A percentile compares a stretch with the other conserved stretches of the same genome.
These are phyloP conservation scores for Lasioglossum zephyrum DNA, from an alignment of 2,888 invertebrate species.

Conservation along the genomic window DNA sequence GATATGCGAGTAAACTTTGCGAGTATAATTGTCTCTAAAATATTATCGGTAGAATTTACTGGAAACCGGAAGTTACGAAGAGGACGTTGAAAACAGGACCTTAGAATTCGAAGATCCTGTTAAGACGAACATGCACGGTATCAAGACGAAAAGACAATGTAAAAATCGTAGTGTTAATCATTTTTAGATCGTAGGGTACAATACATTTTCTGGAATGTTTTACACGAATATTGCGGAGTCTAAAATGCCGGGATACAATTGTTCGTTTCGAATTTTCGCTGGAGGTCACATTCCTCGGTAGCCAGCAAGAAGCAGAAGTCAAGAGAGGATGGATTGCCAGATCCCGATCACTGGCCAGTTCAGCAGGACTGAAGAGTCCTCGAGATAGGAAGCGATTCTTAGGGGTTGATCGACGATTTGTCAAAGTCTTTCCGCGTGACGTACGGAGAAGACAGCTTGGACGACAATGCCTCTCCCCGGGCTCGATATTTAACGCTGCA, in stretches of 20 bases:
- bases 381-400: slow-evolving; percentile 69
- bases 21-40: neutral
- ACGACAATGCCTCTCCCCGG: slow-evolving; percentile 54
- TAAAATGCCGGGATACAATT: neutral
- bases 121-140: neutral
- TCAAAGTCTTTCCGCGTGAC: slow-evolving; percentile 78
- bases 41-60: neutral
- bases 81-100: neutral
- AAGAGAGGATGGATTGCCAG: slow-evolving; percentile 38
- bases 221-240: neutral
- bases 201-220: neutral
- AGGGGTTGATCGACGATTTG: slow-evolving; percentile 81
- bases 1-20: neutral
- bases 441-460: slow-evolving; percentile 50
- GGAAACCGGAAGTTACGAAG: neutral
- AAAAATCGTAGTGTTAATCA: neutral
- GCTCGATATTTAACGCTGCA: slow-evolving; percentile 57
- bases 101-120: neutral
- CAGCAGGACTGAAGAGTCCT: slow-evolving; percentile 51
- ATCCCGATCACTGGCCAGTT: slow-evolving; percentile 67
- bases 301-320: slow-evolving; percentile 30
- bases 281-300: neutral
- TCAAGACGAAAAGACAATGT: too few relatives aligned
- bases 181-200: neutral
- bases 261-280: neutral